These are phyloP conservation scores for Strix aluco DNA, from an alignment of 2,113 vertebrate genomes.

Conservation along the genomic window DNA sequence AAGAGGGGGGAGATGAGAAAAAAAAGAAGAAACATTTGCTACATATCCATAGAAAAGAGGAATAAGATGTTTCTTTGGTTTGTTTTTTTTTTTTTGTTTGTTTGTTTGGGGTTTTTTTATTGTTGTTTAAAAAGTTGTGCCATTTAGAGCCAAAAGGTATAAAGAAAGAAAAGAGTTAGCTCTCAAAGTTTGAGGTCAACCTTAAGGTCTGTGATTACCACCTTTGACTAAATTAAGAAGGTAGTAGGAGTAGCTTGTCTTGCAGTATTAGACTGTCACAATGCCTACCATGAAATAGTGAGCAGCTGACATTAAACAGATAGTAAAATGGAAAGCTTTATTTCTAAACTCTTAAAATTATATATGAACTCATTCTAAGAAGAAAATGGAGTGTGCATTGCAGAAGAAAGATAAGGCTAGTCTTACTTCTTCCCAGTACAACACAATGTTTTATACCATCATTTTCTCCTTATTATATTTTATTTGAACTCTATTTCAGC, in stretches of 20 bases:
- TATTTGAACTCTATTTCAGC: conserved; percentile 30
- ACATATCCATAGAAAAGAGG: accelerated
- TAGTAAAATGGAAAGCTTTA: conserved; percentile 39
- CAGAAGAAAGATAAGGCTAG: conserved; percentile 12
- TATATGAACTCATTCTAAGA: conserved; percentile 10
- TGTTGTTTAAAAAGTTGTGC: background rate
- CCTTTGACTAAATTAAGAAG: background rate
- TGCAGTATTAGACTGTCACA: background rate
- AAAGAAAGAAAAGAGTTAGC: background rate
- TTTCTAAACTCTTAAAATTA: conserved; percentile 50
- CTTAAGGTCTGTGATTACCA: background rate
- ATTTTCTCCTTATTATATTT: conserved; percentile 56
- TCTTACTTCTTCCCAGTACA: background rate
- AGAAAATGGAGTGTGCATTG: conserved; percentile 25
- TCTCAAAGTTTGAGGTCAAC: background rate
- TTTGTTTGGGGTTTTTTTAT: background rate
- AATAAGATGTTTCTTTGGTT: background rate
- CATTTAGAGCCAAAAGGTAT: background rate
- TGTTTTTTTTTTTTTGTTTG: background rate
- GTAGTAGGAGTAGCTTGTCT: background rate
- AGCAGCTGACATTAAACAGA: conserved; percentile 4
- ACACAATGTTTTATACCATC: background rate
- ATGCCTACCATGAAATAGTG: background rate
- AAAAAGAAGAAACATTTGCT: background rate
- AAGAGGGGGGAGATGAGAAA: background rate